Base-by-base conservation (phyloP, 2,797 vertebrate genomes). In the Valencia hispanica region DNA sequence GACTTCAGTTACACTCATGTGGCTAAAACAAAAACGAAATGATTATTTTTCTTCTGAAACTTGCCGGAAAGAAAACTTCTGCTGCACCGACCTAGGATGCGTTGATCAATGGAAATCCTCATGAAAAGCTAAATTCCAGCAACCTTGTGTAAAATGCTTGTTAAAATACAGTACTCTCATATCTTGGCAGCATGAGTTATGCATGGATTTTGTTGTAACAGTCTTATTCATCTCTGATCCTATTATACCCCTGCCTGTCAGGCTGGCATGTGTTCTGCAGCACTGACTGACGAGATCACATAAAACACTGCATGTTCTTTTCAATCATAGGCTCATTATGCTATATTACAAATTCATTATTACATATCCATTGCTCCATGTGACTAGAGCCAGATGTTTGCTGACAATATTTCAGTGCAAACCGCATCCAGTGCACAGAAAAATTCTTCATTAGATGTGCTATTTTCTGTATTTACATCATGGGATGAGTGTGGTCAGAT, bases 391-490 rank as follows among this genome's bases (percentile, higher is more conserved):
- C 90, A 89, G 88, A 84, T 83, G 88, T 68, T 86, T 74, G 0
- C 79, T 75, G 79, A 84, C 78, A 79, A 76, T 55, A 77, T 79
- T 85, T 90, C 81, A 76, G 17, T 80, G 57, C 84, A 79, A 78
- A 85, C 85, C 78, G 53, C 69, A 47, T 68, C 63, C 68, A 36
- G 73, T 39, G 70, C 5, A 8, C 50, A 41, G 63, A 17, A 75
- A 80, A 66, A 88, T 79, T 78, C 87, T 82, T 90, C 84, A 92
- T 93, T 80, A 91, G 75, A 12, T 14, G 59, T 25, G 2, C 81
- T 87, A 73, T 89, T 90, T 89, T 83, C 47, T 73, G 84, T 88
- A 80, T 89, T 93, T 92, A 89, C 88, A 91, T 85, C 73, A 71
- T 55, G 80, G 79, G 87, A 90, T 81, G 53, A 74, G 72, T 39